A percentile compares a stretch with the other conserved stretches of the same genome.
Conservation (phyloP, 2,797 vertebrate genomes). For the Fringilla coelebs region DNA sequence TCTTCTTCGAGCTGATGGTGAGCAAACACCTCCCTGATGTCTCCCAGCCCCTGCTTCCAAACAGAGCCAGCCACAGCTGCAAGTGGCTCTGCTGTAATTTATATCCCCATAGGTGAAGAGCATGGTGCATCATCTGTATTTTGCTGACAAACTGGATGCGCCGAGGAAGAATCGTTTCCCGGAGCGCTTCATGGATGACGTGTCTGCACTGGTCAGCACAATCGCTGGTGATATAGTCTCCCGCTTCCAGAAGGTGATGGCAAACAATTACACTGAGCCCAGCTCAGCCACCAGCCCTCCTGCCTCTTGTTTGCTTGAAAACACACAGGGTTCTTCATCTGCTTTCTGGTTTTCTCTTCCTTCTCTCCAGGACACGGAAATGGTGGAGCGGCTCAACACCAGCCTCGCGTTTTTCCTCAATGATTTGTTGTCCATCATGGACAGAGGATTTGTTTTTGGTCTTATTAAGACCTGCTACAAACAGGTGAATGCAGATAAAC, state of each 20-base stretch:
- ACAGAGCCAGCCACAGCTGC: not conserved
- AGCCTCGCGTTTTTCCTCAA: constrained; percentile 98
- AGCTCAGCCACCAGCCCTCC: not conserved
- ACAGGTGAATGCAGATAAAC: constrained; percentile 81
- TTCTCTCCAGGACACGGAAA: constrained; percentile 87
- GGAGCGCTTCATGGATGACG: constrained; percentile 98
- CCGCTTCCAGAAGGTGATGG: constrained; percentile 93
- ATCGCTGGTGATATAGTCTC: constrained; percentile 94
- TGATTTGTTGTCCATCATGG: constrained; percentile 96
- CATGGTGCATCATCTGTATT: constrained; percentile 97
- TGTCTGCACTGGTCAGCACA: constrained; percentile 94
- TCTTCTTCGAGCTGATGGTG: constrained; percentile 99
- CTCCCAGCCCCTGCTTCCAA: not conserved
- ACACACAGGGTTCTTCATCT: not conserved
- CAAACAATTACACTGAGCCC: constrained; percentile 5
- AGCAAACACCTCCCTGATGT: constrained; percentile 38
- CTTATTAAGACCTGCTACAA: constrained; percentile 95
- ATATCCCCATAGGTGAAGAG: constrained; percentile 89
- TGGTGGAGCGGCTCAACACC: constrained; percentile 95
- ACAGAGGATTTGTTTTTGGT: constrained; percentile 93
- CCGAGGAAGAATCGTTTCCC: constrained; percentile 94
- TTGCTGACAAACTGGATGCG: constrained; percentile 92
- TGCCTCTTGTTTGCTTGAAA: not conserved
- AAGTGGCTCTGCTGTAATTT: not conserved
- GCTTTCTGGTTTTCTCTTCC: not conserved